phyloP scores from a whole-genome alignment of 2,888 invertebrate species.

The Dorcus hopei region DNA sequence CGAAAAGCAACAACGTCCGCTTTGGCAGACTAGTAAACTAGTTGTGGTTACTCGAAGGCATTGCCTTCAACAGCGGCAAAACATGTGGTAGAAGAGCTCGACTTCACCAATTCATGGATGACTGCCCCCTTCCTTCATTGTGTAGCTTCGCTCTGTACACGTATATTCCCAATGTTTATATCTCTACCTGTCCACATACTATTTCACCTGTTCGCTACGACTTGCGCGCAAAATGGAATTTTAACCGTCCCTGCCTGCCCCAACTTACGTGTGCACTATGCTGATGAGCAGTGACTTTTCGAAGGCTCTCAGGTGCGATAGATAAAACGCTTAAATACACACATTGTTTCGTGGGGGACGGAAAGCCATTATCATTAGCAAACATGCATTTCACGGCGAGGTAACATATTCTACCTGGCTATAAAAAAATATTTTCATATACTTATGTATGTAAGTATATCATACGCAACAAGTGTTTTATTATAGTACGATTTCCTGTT shows the following conservation, averaged over 20 bases:
- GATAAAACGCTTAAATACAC: no score
- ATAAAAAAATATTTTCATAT: no score
- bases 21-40: constrained; percentile 26
- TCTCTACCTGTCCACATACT: constrained; percentile 26
- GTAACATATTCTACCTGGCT: no score
- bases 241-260: background rate
- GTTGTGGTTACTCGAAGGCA: constrained; percentile 32
- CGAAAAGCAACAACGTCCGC: constrained; percentile 16
- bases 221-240: constrained; percentile 25
- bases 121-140: constrained; percentile 29
- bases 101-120: constrained; percentile 29
- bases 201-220: constrained; percentile 25
- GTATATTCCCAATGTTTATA: constrained; percentile 20
- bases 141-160: constrained; percentile 17
- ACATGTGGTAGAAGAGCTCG: constrained; percentile 29
- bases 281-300: no score
- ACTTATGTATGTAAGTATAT: no score
- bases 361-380: no score
- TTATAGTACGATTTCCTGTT: no score
- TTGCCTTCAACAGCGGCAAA: constrained; percentile 29
- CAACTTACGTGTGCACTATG: background rate
- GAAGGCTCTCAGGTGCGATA: no score
- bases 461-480: no score
- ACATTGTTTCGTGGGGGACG: no score
- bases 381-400: no score